Evolutionary conservation across 2,888 invertebrate genomes (phyloP).

Genomic region (Dilophus febrilis): DNA sequence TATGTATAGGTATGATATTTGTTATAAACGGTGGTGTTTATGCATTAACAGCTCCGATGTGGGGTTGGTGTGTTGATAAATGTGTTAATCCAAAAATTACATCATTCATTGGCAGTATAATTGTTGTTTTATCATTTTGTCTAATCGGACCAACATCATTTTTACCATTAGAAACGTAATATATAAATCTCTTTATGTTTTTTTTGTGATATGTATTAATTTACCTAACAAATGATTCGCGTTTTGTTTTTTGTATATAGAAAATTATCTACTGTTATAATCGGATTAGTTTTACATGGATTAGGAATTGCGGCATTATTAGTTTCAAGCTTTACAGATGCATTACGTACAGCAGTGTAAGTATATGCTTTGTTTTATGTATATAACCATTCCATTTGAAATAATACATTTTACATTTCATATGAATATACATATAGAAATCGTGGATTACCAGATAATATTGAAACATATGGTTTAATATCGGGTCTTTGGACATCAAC

Average conservation of each 20-base stretch:
- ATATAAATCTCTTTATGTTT: too few relatives aligned
- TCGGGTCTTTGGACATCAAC: slow-evolving; percentile 84
- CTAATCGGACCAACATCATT: slow-evolving; percentile 58
- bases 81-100: slow-evolving; percentile 47
- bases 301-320: slow-evolving; percentile 69
- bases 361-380: slow-evolving; percentile 20
- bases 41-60: slow-evolving; percentile 58
- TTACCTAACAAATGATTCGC: too few relatives aligned
- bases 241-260: too few relatives aligned
- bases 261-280: slow-evolving; percentile 33
- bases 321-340: slow-evolving; percentile 74
- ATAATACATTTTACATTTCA: slow-evolving; percentile 1
- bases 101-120: slow-evolving; percentile 45
- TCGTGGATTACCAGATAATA: slow-evolving; percentile 61
- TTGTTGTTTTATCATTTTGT: slow-evolving; percentile 49
- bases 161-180: slow-evolving; percentile 43
- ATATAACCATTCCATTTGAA: too few relatives aligned
- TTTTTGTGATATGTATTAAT: too few relatives aligned
- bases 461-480: slow-evolving; percentile 77
- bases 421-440: slow-evolving; percentile 32
- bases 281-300: slow-evolving; percentile 61
- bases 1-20: slow-evolving; percentile 58
- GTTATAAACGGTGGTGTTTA: slow-evolving; percentile 70
- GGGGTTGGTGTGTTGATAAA: slow-evolving; percentile 68
- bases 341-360: slow-evolving; percentile 64